Conservation (phyloP, 2,888 invertebrate genomes). For the Drosophila stalkeri region DNA sequence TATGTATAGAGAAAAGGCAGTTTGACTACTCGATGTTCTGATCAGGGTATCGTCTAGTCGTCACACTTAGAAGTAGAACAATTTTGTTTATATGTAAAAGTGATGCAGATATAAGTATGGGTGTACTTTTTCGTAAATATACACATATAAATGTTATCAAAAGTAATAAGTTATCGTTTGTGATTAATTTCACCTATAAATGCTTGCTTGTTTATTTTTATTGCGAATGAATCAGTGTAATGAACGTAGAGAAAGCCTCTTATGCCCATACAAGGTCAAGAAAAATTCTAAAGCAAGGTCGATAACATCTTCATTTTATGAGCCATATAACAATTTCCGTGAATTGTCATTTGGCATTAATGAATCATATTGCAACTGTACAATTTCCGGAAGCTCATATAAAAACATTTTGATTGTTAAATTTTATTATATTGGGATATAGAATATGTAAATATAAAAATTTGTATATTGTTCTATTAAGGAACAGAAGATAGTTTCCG, state of each 20-base stretch:
- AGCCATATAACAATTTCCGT: background rate
- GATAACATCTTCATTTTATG: background rate
- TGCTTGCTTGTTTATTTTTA: background rate
- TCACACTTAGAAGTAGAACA: background rate
- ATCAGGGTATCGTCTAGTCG: background rate
- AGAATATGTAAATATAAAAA: background rate
- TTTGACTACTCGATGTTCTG: background rate
- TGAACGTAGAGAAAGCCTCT: background rate
- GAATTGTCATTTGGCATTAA: background rate
- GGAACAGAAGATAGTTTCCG: too few relatives aligned
- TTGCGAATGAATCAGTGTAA: conserved; percentile 3
- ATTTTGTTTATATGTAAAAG: background rate
- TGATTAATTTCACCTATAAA: background rate
- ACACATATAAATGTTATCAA: background rate
- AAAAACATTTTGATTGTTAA: background rate
- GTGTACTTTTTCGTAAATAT: background rate
- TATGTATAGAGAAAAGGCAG: background rate
- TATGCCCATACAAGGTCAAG: conserved; percentile 1
- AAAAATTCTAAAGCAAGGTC: background rate
- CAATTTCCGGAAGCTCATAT: background rate
- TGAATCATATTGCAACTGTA: background rate
- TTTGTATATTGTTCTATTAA: background rate
- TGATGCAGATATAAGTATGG: background rate
- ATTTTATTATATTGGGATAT: background rate
- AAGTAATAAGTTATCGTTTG: background rate